These are phyloP conservation scores for Hormiphora californensis DNA, from an alignment of 37 sponge, comb jelly and placozoan species.

Conservation along the genomic window DNA sequence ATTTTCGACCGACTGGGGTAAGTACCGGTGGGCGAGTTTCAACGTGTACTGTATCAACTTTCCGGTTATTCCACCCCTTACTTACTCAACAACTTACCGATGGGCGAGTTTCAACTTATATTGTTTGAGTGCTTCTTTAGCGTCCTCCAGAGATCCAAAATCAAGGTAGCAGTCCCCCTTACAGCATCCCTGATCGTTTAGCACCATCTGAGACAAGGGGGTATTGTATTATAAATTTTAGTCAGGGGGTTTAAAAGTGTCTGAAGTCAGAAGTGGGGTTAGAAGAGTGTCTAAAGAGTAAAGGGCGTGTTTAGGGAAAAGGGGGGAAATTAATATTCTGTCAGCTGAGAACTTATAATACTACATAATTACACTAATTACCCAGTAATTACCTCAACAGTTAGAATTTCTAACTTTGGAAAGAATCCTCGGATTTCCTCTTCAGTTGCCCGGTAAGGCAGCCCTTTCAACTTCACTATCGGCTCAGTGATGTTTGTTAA, in stretches of 20 bases:
- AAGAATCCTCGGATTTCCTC: constrained; percentile 21
- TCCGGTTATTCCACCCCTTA: too few species aligned
- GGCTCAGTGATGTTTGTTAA: constrained; percentile 1
- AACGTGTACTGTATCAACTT: background rate
- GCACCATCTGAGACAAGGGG: constrained; percentile 9
- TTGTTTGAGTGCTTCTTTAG: constrained; percentile 1
- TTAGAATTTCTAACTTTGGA: constrained; percentile 9
- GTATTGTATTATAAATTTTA: background rate
- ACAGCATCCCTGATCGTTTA: constrained; percentile 41
- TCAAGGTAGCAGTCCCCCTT: constrained; percentile 9
- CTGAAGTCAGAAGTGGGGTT: too few species aligned
- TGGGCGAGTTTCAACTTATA: constrained; percentile 39
- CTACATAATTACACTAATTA: background rate
- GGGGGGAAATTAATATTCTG: too few species aligned
- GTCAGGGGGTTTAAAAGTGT: too few species aligned
- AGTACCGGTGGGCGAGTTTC: constrained; percentile 42
- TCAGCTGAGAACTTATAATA: too few species aligned
- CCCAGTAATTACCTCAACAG: constrained; percentile 1
- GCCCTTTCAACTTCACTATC: constrained; percentile 12
- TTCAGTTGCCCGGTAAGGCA: constrained; percentile 19
- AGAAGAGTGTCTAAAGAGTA: too few species aligned
- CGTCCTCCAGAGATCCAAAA: constrained; percentile 13
- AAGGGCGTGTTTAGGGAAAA: too few species aligned
- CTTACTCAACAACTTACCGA: too few species aligned
- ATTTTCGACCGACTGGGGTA: too few species aligned